Conservation (phyloP, 2,888 invertebrate species). For the Tricholauxania praeusta region DNA sequence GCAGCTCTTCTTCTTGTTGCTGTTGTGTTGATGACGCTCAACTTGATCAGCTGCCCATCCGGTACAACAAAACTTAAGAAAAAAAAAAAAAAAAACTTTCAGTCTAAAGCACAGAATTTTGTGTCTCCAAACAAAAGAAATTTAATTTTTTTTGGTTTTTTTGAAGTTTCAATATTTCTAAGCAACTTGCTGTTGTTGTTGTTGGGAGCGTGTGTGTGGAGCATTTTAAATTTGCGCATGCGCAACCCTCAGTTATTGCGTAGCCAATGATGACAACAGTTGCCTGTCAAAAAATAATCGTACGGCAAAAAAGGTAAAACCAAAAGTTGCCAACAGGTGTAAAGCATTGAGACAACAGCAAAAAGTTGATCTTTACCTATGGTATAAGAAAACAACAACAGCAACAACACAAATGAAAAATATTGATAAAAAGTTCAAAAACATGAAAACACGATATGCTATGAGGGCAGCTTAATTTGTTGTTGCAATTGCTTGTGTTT, state of each 20-base stretch:
- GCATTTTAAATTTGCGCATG: constrained; percentile 26
- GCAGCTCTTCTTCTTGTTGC: constrained; percentile 19
- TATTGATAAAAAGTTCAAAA: constrained; percentile 31
- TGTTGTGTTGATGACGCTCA: constrained; percentile 24
- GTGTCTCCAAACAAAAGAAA: constrained; percentile 33
- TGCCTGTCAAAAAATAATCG: constrained; percentile 25
- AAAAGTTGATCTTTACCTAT: constrained; percentile 19
- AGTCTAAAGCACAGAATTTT: background rate
- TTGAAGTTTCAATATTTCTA: constrained; percentile 1
- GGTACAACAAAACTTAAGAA: constrained; percentile 8
- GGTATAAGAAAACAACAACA: background rate
- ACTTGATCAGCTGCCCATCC: constrained; percentile 36
- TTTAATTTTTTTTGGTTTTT: background rate
- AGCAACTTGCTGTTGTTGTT: constrained; percentile 15
- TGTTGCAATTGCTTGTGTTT: constrained; percentile 20
- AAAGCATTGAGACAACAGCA: constrained; percentile 8
- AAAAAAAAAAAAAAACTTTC: no score
- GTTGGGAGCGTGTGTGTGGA: background rate
- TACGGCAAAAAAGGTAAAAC: background rate
- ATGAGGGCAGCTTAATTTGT: constrained; percentile 25
- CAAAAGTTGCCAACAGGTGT: constrained; percentile 1
- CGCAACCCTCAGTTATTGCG: constrained; percentile 13
- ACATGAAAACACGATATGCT: constrained; percentile 35
- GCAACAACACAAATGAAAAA: background rate
- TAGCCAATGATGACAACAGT: constrained; percentile 13